phyloP scores from a whole-genome alignment of 2,113 vertebrate species.

The Atrichornis clamosus region DNA sequence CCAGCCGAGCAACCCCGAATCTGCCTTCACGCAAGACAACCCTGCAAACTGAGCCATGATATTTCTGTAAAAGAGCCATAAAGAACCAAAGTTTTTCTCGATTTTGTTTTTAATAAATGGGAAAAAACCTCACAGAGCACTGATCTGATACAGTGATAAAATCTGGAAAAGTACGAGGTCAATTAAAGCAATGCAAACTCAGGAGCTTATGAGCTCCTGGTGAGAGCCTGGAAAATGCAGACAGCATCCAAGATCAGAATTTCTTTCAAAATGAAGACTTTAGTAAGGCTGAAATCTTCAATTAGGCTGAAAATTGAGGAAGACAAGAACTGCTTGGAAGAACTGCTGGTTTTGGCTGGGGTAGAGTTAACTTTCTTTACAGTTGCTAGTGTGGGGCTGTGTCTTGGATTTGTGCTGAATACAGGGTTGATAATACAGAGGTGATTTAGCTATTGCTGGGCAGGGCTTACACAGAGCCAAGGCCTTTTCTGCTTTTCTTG shows the following conservation, averaged over 20 bases:
- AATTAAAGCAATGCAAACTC: neutral
- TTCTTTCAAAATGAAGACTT: constrained; percentile 6
- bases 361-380: too few species aligned
- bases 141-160: constrained; percentile 9
- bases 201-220: neutral
- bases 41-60: neutral
- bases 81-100: neutral
- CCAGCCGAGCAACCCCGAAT: constrained; percentile 1
- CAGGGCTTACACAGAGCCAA: too few species aligned
- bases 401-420: too few species aligned
- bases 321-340: neutral
- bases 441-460: too few species aligned
- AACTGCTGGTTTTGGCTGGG: too few species aligned
- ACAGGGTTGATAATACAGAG: too few species aligned
- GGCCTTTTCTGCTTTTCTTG: too few species aligned
- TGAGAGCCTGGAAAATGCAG: neutral
- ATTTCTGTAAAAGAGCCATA: neutral
- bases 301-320: neutral
- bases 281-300: constrained; percentile 19
- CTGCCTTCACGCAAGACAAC: neutral
- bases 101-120: neutral
- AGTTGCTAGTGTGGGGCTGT: too few species aligned
- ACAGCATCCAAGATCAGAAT: constrained; percentile 8
- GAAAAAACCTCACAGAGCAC: neutral
- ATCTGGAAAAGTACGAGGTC: neutral